Conservation (phyloP, 2,888 invertebrate genomes). For the Drosophila colorata region DNA sequence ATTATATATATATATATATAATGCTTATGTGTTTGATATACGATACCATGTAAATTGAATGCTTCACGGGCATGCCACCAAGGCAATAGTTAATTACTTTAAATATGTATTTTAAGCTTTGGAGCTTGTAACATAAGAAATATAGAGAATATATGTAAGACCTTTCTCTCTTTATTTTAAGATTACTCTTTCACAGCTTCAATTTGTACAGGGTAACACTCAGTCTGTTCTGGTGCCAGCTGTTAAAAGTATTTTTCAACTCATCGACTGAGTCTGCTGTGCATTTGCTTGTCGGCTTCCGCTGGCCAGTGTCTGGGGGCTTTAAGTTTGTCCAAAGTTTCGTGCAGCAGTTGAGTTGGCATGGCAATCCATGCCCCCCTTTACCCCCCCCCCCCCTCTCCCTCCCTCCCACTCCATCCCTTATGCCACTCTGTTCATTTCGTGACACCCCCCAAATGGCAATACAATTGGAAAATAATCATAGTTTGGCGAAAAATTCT, state of each 20-base stretch:
- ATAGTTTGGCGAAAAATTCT: slow-evolving; percentile 60
- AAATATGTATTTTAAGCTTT: neutral
- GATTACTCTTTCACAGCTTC: too few relatives aligned
- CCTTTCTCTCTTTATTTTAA: too few relatives aligned
- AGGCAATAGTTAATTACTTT: too few relatives aligned
- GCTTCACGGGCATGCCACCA: too few relatives aligned
- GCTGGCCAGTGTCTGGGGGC: slow-evolving; percentile 42
- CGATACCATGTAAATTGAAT: too few relatives aligned
- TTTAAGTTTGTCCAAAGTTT: slow-evolving; percentile 44
- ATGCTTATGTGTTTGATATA: too few relatives aligned
- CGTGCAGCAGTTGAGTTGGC: slow-evolving; percentile 50
- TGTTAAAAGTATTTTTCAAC: slow-evolving; percentile 9
- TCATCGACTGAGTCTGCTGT: slow-evolving; percentile 35
- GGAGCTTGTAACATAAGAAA: too few relatives aligned
- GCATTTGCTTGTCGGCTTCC: slow-evolving; percentile 37
- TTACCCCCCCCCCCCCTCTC: neutral
- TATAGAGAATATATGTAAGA: too few relatives aligned
- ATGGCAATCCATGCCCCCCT: slow-evolving; percentile 22
- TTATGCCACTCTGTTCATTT: slow-evolving; percentile 5
- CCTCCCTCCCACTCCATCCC: neutral
- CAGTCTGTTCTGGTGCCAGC: neutral
- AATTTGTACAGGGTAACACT: slow-evolving; percentile 1
- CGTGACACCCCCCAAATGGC: slow-evolving; percentile 1
- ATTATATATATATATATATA: too few relatives aligned
- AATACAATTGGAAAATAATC: slow-evolving; percentile 68